Conservation (phyloP, 64 coral and sea anemone species). For the Pocillopora verrucosa region DNA sequence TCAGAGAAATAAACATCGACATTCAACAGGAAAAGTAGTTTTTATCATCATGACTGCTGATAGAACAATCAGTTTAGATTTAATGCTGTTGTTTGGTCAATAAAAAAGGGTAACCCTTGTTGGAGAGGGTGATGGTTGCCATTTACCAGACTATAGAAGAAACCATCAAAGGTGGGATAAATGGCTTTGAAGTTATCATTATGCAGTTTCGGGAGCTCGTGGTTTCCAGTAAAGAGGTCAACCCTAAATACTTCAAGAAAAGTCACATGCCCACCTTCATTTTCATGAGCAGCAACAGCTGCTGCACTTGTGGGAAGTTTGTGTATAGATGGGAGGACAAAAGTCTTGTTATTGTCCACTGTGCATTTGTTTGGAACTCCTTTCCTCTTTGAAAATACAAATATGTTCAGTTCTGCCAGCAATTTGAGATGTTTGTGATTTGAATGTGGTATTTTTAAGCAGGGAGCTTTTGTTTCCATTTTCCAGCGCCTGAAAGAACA, state of each 20-base stretch:
- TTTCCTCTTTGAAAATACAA: conserved; percentile 29
- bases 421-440: neutral
- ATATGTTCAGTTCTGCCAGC: neutral
- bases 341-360: conserved; percentile 16
- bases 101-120: conserved; percentile 34
- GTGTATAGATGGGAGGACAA: conserved; percentile 42
- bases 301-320: conserved; percentile 2
- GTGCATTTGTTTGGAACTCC: conserved; percentile 35
- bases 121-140: no score
- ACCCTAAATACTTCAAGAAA: conserved; percentile 33
- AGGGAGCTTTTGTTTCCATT: neutral
- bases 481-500: neutral
- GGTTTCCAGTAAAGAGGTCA: conserved; percentile 37
- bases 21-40: no score
- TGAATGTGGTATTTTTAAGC: neutral
- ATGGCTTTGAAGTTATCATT: conserved; percentile 39
- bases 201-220: conserved; percentile 39
- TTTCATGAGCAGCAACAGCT: conserved; percentile 52
- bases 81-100: conserved; percentile 23
- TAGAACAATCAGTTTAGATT: conserved; percentile 23
- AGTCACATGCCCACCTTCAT: conserved; percentile 42
- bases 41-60: neutral
- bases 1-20: conserved; percentile 15
- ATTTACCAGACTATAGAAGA: conserved; percentile 37
- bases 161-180: conserved; percentile 26